Evolutionary conservation across 2,888 invertebrate species (phyloP), one percentile per base, ranked within the genome.

Genomic region (Meloe dianella): DNA sequence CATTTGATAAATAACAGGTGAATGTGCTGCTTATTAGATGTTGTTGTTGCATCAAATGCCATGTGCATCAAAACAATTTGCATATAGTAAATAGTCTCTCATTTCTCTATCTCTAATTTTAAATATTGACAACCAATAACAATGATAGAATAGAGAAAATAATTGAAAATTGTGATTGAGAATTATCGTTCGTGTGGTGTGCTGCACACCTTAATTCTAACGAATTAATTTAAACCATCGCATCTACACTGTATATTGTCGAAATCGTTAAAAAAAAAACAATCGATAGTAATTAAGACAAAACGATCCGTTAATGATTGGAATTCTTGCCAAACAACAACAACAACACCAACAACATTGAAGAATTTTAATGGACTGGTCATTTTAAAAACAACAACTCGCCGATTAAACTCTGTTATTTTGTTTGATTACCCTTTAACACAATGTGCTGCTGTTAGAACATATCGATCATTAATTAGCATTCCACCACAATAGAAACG

Each of bases 401-500:
- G 27, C 27, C 27, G 2, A 27, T 27, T 27, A 27, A 27, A 27
- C 14, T 35, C 3, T 12, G 54, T 1, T 8, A 7, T 1, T 51
- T 9, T 54, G 35, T 63, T 54, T 59, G 32, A 73, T 77, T 84
- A 94, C 94, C 95, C 95, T 87, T 93, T 94, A 68, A 95, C 92
- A 81, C 95, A 96, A 82, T 96, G 95, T 0, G 94, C 95, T 0
- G 95, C 95, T 0, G 94, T 93, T 58, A 95, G 84, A 24, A 95
- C 94, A 77, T 95, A 95, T 84, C 92, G 88, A 84, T 95, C 95
- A 79, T 94, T 95, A 82, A 95, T 92, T 70, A 95, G 86, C 84
- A 93, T 92, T 57, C 94, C 95, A 14, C 95, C 95, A 79, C 95
- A 96, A 83, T 95, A 95, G 85, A 95, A 95, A 77, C 92, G 88